A percentile compares a stretch with the other conserved stretches of the same genome.
phyloP scores from a whole-genome alignment of 2,888 invertebrate species.

The Entomobrya multifasciata region DNA sequence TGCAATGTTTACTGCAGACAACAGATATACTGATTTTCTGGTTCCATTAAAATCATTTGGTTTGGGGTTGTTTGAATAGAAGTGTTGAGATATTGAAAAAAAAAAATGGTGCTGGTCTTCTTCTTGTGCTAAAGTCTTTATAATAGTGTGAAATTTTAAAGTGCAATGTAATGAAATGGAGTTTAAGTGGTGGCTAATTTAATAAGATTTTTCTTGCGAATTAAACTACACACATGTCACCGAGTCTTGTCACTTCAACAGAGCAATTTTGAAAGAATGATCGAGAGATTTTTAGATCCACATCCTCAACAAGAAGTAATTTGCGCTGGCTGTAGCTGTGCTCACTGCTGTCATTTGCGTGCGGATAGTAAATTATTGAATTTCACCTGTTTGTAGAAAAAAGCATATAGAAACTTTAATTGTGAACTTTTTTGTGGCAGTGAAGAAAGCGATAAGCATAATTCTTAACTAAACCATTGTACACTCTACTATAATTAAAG shows the following conservation, averaged over 20 bases:
- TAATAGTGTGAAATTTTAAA: not conserved
- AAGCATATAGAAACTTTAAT: not conserved
- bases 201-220: not conserved
- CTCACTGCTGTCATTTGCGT: not conserved
- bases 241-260: not conserved
- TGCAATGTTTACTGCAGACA: too few species aligned
- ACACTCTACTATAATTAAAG: not conserved
- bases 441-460: not conserved
- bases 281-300: not conserved
- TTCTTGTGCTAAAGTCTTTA: not conserved
- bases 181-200: conserved; percentile 18
- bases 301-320: not conserved
- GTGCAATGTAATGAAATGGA: conserved; percentile 12
- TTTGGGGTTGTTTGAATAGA: conserved; percentile 17
- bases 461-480: not conserved
- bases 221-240: not conserved
- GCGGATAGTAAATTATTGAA: not conserved
- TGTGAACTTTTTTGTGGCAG: not conserved
- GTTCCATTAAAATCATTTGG: not conserved
- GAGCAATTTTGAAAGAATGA: not conserved
- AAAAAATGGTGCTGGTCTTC: not conserved
- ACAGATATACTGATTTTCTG: not conserved
- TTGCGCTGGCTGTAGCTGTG: conserved; percentile 15
- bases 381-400: conserved; percentile 9
- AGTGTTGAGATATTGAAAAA: conserved; percentile 53